Evolutionary conservation across 2,797 vertebrate genomes (phyloP), one percentile per base, ranked within the genome.

Genomic region (Lagodon rhomboides): DNA sequence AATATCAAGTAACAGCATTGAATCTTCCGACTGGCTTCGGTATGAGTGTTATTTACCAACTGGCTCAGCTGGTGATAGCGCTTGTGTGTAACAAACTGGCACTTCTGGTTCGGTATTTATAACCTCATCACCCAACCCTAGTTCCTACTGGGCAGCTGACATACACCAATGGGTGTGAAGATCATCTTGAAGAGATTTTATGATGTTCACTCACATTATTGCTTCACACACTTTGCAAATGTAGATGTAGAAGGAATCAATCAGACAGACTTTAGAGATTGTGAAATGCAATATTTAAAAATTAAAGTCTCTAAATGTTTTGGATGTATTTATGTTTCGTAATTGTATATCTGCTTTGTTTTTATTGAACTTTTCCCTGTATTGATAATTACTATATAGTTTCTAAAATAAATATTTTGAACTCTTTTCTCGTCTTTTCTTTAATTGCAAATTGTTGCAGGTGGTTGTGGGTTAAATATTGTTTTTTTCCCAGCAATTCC

Each of bases 201-300:
- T 63, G 38, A 25, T 22, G 8, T 22, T 73, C 1, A 43, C 5
- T 0, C 5, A 49, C 27, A 12, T 0, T 0, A 1, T 38, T 49
- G 46, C 30, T 82, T 78, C 20, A 55, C 20, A 38, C 6, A 59
- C 13, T 43, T 74, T 75, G 13, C 11, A 60, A 9, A 68, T 15
- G 12, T 55, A 68, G 17, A 22, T 55, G 22, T 56, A 69, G 47
- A 66, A 44, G 7, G 18, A 2, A 13, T 47, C 0, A 54, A 5
- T 30, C 7, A 4, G 15, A 3, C 13, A 20, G 12, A 68, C 46
- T 68, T 44, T 3, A 50, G 34, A 6, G 27, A 20, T 71, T 74
- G 18, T 0, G 3, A 1, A 11, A 46, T 54, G 16, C 5, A 13
- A 0, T 23, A 64, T 79, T 58, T 61, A 23, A 73, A 3, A 23